phyloP scores from a whole-genome alignment of 2,888 invertebrate species.

The Silvanus unidentatus region DNA sequence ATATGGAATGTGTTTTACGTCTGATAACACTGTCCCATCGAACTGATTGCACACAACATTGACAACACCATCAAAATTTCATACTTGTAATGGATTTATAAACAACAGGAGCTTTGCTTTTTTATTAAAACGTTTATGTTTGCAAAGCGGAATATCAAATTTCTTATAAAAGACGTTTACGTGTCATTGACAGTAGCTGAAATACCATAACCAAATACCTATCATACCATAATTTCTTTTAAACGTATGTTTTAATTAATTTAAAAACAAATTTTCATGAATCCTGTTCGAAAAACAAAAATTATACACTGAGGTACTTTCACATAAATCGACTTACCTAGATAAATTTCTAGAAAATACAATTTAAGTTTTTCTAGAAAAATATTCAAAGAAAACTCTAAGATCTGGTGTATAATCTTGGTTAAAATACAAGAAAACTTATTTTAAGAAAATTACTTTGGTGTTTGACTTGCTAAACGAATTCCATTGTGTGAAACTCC shows the following conservation, averaged over 20 bases:
- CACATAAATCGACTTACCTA: too few species aligned
- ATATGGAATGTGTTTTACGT: slow-evolving; percentile 5
- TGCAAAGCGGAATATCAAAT: too few species aligned
- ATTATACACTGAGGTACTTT: too few species aligned
- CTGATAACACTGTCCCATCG: slow-evolving; percentile 4
- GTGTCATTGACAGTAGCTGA: too few species aligned
- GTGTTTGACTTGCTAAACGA: slow-evolving; percentile 13
- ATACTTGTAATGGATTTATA: neutral
- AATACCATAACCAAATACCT: too few species aligned
- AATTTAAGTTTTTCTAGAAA: slow-evolving; percentile 19
- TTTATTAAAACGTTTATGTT: too few species aligned
- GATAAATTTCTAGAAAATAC: too few species aligned
- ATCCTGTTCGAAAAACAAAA: too few species aligned
- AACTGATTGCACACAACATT: slow-evolving; percentile 2
- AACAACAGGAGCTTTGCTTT: neutral
- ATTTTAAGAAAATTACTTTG: slow-evolving; percentile 13
- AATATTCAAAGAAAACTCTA: slow-evolving; percentile 13
- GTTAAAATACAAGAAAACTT: slow-evolving; percentile 14
- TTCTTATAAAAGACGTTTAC: too few species aligned
- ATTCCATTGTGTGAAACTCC: slow-evolving; percentile 9
- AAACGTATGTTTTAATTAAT: too few species aligned
- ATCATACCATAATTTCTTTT: too few species aligned
- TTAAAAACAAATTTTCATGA: too few species aligned
- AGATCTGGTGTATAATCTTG: slow-evolving; percentile 16
- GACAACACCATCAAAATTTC: slow-evolving; percentile 1